Evolutionary conservation across 2,797 vertebrate genomes (phyloP).

Genomic region (Gymnocypris eckloni): DNA sequence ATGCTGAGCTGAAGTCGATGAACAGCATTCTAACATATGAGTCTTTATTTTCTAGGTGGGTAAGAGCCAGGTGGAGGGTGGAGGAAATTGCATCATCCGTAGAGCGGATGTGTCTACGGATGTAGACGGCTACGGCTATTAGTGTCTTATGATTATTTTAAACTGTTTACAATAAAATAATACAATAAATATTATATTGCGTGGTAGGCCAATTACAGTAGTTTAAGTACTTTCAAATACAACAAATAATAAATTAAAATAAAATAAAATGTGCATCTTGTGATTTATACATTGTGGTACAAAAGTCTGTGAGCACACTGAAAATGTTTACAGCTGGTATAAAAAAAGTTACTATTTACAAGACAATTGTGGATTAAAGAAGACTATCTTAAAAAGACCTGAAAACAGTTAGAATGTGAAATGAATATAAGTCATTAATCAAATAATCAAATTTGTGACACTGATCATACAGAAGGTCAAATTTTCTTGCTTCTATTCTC

Average conservation of each 20-base stretch:
- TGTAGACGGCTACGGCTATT: too few species aligned
- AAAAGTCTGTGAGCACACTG: background rate
- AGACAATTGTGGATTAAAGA: background rate
- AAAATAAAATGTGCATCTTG: background rate
- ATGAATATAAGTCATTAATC: background rate
- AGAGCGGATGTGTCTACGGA: too few species aligned
- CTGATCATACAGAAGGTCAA: background rate
- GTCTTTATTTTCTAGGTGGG: too few species aligned
- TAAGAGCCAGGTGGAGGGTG: too few species aligned
- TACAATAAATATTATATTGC: background rate
- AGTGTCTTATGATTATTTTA: background rate
- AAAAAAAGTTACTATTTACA: background rate
- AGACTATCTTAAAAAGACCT: background rate
- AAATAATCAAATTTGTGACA: background rate
- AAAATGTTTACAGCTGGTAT: background rate
- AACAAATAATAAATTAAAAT: background rate
- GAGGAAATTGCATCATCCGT: too few species aligned
- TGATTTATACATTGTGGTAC: background rate
- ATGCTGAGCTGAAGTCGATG: too few species aligned
- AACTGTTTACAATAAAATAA: background rate
- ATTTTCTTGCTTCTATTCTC: background rate
- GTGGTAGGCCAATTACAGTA: background rate
- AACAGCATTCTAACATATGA: too few species aligned
- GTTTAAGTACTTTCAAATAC: background rate
- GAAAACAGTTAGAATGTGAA: background rate